A percentile compares a stretch with the other conserved stretches of the same genome.
These are phyloP conservation scores for Conchocele bisecta DNA, from an alignment of 2,888 invertebrate species.

Conservation along the genomic window DNA sequence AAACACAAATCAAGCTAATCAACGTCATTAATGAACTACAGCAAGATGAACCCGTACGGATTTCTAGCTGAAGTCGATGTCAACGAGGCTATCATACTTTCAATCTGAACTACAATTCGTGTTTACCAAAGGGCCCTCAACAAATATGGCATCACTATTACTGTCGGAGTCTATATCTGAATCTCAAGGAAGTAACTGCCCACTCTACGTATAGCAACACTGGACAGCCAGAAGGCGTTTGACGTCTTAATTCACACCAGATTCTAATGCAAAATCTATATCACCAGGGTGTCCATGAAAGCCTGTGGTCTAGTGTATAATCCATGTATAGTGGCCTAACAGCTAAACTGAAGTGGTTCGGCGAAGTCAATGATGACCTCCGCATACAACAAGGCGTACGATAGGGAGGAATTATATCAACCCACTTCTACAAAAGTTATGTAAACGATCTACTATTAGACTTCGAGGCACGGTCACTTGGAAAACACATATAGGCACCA, in stretches of 20 bases:
- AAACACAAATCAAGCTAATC: no score
- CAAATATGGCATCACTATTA: constrained; percentile 9
- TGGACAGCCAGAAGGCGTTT: constrained; percentile 18
- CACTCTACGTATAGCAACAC: constrained; percentile 8
- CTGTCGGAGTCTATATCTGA: background rate
- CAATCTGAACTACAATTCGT: constrained; percentile 9
- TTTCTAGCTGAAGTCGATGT: no score
- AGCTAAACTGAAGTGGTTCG: constrained; percentile 18
- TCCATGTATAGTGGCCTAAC: constrained; percentile 6
- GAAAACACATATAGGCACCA: background rate
- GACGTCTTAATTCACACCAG: constrained; percentile 7
- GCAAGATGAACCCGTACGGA: no score
- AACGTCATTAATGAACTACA: no score
- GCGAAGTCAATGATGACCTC: background rate
- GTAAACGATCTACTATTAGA: background rate
- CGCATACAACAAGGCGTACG: constrained; percentile 5
- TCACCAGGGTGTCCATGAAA: background rate
- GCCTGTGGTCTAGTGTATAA: constrained; percentile 1
- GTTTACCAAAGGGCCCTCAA: constrained; percentile 12
- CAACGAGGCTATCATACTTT: no score
- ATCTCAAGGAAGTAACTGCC: background rate
- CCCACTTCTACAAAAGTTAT: constrained; percentile 15
- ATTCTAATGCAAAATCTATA: constrained; percentile 12
- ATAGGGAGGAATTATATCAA: constrained; percentile 17
- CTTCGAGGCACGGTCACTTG: background rate